phyloP scores from a whole-genome alignment of 1,140 invertebrate species.

The Cydia pomonella region DNA sequence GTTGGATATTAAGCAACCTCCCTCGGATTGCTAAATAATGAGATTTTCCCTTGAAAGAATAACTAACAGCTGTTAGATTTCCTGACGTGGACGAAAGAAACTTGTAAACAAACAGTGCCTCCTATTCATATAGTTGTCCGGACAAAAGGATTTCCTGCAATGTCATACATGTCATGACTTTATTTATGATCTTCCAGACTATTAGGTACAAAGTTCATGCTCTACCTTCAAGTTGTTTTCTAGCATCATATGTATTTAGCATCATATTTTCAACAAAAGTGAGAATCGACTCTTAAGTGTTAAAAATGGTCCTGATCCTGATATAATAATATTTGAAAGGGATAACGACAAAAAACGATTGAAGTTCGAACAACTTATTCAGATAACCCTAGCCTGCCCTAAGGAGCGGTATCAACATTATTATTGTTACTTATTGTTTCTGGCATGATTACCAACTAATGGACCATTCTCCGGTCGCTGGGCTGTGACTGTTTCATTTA shows the following conservation, averaged over 20 bases:
- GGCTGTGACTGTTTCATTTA: not conserved
- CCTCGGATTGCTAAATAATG: too few species aligned
- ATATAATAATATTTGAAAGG: too few species aligned
- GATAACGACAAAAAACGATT: not conserved
- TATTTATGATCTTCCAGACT: not conserved
- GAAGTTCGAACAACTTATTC: conserved; percentile 24
- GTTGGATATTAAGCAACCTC: too few species aligned
- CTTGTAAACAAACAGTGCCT: not conserved
- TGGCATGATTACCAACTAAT: conserved; percentile 37
- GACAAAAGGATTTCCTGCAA: conserved; percentile 1
- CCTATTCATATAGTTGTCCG: not conserved
- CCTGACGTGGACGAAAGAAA: not conserved
- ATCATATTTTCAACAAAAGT: not conserved
- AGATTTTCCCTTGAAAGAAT: too few species aligned
- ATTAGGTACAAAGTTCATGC: not conserved
- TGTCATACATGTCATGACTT: conserved; percentile 16
- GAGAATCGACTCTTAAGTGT: too few species aligned
- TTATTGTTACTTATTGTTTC: conserved; percentile 45
- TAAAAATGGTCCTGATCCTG: too few species aligned
- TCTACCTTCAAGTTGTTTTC: not conserved
- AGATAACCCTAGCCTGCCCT: conserved; percentile 48
- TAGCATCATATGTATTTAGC: not conserved
- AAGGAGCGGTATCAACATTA: conserved; percentile 46
- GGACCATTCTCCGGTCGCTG: not conserved
- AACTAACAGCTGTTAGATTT: too few species aligned